phyloP scores from a whole-genome alignment of 2,888 invertebrate species.

The Cylindroiulus punctatus region DNA sequence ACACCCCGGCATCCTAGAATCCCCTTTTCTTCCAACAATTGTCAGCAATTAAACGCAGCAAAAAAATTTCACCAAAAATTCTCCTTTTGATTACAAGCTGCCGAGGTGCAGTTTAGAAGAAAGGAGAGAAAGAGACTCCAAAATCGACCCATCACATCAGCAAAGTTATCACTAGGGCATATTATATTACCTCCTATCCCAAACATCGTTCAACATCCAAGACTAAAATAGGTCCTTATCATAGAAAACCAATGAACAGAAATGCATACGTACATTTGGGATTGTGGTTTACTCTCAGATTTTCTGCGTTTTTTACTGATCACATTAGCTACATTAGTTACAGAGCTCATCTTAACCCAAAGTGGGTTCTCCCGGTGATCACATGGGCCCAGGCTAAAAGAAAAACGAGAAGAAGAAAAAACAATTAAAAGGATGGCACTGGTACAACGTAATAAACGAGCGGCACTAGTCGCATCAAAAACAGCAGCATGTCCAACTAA shows the following conservation, averaged over 20 bases:
- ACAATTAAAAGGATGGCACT: not conserved
- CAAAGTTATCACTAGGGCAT: too few relatives aligned
- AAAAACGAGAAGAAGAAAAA: not conserved
- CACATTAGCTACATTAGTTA: slow-evolving; percentile 73
- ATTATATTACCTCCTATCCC: too few relatives aligned
- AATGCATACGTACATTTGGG: slow-evolving; percentile 59
- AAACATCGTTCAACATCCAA: too few relatives aligned
- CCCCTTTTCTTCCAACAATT: too few relatives aligned
- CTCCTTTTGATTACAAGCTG: not conserved
- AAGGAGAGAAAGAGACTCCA: not conserved
- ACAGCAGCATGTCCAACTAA: too few relatives aligned
- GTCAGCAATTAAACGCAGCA: too few relatives aligned
- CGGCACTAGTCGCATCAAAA: too few relatives aligned
- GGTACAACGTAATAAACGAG: not conserved
- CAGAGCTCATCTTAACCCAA: slow-evolving; percentile 85
- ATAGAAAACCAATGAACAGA: too few relatives aligned
- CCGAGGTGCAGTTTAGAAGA: too few relatives aligned
- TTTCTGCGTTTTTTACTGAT: slow-evolving; percentile 74
- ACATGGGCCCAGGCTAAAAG: slow-evolving; percentile 57
- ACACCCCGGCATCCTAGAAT: too few relatives aligned
- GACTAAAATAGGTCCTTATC: too few relatives aligned
- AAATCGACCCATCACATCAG: not conserved
- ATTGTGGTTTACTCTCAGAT: slow-evolving; percentile 71
- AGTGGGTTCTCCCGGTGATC: slow-evolving; percentile 72
- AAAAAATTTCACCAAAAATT: not conserved